phyloP scores from a whole-genome alignment of 2,113 vertebrate genomes.

The Gymnobelideus leadbeateri region DNA sequence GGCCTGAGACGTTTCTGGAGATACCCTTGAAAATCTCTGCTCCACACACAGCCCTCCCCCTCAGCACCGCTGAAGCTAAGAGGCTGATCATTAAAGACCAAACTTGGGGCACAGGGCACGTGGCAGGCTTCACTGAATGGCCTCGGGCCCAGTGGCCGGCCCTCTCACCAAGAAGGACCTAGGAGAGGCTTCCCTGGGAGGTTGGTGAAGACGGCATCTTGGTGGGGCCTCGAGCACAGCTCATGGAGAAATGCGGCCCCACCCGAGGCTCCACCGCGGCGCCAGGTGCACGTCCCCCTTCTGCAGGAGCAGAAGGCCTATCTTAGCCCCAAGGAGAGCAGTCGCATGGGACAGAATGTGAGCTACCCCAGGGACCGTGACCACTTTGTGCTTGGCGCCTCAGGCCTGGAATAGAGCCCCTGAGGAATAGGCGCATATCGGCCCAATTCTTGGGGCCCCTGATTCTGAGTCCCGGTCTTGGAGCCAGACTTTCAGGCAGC shows the following conservation, averaged over 20 bases:
- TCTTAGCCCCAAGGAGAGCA: neutral
- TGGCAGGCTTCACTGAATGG: neutral
- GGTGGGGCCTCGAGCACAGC: too few relatives aligned
- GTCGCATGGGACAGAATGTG: neutral
- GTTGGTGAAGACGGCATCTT: too few relatives aligned
- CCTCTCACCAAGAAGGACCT: too few relatives aligned
- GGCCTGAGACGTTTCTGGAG: neutral
- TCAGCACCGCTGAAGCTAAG: neutral
- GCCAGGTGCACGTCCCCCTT: too few relatives aligned
- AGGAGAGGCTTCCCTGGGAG: neutral
- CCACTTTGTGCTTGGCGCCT: neutral
- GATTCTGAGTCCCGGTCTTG: neutral
- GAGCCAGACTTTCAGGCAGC: neutral
- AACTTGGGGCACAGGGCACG: neutral
- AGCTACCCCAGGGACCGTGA: neutral
- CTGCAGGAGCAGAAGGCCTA: too few relatives aligned
- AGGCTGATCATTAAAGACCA: fast-evolving
- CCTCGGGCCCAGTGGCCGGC: too few relatives aligned
- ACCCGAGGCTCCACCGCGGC: neutral
- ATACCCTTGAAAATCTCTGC: neutral
- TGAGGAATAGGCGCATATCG: too few relatives aligned
- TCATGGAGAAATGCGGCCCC: too few relatives aligned
- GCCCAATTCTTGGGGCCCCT: neutral
- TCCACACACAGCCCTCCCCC: neutral
- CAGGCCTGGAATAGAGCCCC: neutral